Percentiles rank a stretch among this genome's conserved stretches.
These are phyloP conservation scores for Epistrophe grossulariae DNA, from an alignment of 2,888 invertebrate genomes.

Conservation along the genomic window DNA sequence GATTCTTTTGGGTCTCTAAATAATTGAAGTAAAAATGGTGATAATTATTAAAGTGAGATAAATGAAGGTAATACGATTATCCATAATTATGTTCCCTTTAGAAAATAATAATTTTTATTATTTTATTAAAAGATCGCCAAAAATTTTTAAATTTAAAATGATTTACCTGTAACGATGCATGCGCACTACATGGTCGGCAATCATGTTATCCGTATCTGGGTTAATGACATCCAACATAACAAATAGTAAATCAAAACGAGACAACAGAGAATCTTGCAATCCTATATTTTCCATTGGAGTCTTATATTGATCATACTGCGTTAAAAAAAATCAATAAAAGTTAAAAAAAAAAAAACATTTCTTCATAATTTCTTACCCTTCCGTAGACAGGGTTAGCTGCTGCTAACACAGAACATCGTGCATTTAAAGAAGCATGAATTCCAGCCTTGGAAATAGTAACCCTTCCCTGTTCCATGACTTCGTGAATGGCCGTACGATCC, in stretches of 20 bases:
- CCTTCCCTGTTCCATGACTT: constrained; percentile 99
- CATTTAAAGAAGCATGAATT: constrained; percentile 98
- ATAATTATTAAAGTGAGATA: not conserved
- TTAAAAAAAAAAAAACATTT: constrained; percentile 78
- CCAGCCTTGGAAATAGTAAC: constrained; percentile 99
- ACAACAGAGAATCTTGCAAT: constrained; percentile 97
- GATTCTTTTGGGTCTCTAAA: constrained; percentile 93
- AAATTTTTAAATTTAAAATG: no score
- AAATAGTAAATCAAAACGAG: constrained; percentile 99
- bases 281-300: constrained; percentile 99
- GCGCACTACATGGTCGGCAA: constrained; percentile 98
- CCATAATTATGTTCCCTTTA: no score
- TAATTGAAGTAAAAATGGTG: not conserved
- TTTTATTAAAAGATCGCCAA: no score
- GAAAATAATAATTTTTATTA: no score
- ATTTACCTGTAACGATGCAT: constrained; percentile 97
- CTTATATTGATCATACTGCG: constrained; percentile 98
- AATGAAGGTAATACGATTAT: no score
- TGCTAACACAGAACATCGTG: constrained; percentile 98
- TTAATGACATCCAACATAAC: constrained; percentile 98
- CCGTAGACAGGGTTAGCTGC: constrained; percentile 99
- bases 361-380: constrained; percentile 86
- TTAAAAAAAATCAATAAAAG: not conserved
- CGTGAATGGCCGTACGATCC: constrained; percentile 99
- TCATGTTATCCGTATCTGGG: constrained; percentile 94